phyloP scores from a whole-genome alignment of 2,797 vertebrate genomes.

The Sus cebifrons region DNA sequence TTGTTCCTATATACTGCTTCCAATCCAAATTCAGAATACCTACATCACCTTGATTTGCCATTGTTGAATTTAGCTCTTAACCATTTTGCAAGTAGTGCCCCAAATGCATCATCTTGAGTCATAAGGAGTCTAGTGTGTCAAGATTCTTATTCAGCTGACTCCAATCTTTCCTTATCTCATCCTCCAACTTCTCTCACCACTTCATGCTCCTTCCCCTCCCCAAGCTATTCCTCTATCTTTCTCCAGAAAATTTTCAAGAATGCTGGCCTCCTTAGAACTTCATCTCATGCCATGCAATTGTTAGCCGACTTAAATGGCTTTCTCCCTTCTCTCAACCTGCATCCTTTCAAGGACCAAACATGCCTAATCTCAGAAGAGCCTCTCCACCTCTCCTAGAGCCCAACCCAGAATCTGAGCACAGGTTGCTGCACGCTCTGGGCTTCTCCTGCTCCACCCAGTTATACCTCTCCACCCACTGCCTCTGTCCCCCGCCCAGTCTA shows the following conservation, averaged over 20 bases:
- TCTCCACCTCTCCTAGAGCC: not conserved
- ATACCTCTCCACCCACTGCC: slow-evolving; percentile 41
- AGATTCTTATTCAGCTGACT: not conserved
- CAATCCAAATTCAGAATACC: slow-evolving; percentile 68
- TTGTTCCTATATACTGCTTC: slow-evolving; percentile 16
- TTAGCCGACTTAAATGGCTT: not conserved
- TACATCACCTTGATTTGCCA: not conserved
- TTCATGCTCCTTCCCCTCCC: not conserved
- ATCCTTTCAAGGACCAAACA: not conserved
- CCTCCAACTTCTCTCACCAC: not conserved
- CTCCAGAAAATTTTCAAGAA: not conserved
- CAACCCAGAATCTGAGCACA: slow-evolving; percentile 63
- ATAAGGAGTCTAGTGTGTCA: not conserved
- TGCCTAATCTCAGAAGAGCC: not conserved
- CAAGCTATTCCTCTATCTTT: not conserved
- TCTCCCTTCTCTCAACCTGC: not conserved
- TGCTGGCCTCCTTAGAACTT: not conserved
- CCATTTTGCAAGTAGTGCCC: not conserved
- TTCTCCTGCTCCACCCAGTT: slow-evolving; percentile 63
- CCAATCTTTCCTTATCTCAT: not conserved
- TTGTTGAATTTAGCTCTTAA: slow-evolving; percentile 72
- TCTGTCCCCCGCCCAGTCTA: slow-evolving; percentile 44
- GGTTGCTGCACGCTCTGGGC: slow-evolving; percentile 39
- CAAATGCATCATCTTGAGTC: slow-evolving; percentile 74
- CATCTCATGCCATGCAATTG: no score